phyloP scores from a whole-genome alignment of 2,113 vertebrate species.

The Ellobius talpinus region DNA sequence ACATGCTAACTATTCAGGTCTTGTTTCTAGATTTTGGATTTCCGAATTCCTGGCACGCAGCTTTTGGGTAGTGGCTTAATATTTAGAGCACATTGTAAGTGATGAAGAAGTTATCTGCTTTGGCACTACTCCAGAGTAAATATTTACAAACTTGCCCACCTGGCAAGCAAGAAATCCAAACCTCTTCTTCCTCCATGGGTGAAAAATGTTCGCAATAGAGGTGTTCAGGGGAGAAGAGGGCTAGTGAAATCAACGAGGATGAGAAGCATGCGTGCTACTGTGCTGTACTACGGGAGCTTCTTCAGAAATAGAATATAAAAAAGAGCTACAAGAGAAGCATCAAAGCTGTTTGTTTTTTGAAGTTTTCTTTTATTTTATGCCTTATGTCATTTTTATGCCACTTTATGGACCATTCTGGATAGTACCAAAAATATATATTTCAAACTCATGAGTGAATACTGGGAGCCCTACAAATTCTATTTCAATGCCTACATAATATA shows the following conservation, averaged over 20 bases:
- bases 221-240: neutral
- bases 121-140: constrained; percentile 22
- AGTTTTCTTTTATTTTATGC: constrained; percentile 74
- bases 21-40: neutral
- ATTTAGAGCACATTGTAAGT: too few species aligned
- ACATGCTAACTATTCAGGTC: neutral
- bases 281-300: neutral
- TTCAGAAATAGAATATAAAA: constrained; percentile 62
- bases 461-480: constrained; percentile 55
- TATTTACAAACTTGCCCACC: constrained; percentile 72
- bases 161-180: constrained; percentile 55
- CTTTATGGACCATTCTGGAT: constrained; percentile 53
- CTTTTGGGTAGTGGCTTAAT: neutral
- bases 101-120: neutral
- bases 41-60: neutral
- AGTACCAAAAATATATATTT: constrained; percentile 56
- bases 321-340: constrained; percentile 56
- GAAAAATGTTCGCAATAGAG: constrained; percentile 26
- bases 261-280: neutral
- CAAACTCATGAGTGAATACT: constrained; percentile 45
- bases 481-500: constrained; percentile 70
- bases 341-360: neutral
- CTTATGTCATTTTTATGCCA: constrained; percentile 73
- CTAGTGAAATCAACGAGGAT: neutral
- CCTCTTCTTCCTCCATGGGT: neutral